Evolutionary conservation across 2,113 vertebrate species (phyloP), one percentile per base, ranked within the genome.

Genomic region (Eolophus roseicapilla): DNA sequence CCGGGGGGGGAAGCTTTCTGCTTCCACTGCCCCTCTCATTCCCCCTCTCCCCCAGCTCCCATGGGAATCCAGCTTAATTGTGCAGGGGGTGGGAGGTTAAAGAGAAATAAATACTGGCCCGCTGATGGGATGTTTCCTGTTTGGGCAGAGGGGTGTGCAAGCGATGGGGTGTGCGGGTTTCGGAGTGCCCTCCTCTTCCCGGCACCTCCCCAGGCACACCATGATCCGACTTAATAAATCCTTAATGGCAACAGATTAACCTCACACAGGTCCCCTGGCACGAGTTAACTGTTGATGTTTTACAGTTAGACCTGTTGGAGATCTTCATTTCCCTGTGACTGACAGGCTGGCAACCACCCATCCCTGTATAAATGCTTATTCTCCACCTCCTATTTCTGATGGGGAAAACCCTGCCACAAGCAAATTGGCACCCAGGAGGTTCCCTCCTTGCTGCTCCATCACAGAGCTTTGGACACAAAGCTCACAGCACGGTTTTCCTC

Each of bases 41-140:
- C 73, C 68, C 71, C 68, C 77, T 80, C 82, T 93, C 60, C 86
- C 52, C 59, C 77, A 50, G 81, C 67, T 92, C 95, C 95, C 81
- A 11, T 9, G 84, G 88, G 93, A 95, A 84, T 10, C 2, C 1
- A 0, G 23, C 53, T 86, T 94, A 95, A 97, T 95, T 96, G 94
- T 69, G 90, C 5, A 0, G 74, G 29, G 86, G 92, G 49, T 90
- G 90, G 86, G 95, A 96, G 95, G 95, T 95, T 94, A 97, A 96
- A 92, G 83, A 93, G 94, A 91, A 93, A 90, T 91, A 84, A 97
- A 95, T 82, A 70, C n/a, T 29, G 79, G 33, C 79, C 41, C 1
- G 27, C 78, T 91, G 95, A 90, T 92, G 89, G 91, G 88, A 92
- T 46, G 90, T 92, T 96, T 97, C 93, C 90, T 93, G 76, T 76